Conservation (phyloP, 2,113 vertebrate species). For the Glaucomys volans region DNA sequence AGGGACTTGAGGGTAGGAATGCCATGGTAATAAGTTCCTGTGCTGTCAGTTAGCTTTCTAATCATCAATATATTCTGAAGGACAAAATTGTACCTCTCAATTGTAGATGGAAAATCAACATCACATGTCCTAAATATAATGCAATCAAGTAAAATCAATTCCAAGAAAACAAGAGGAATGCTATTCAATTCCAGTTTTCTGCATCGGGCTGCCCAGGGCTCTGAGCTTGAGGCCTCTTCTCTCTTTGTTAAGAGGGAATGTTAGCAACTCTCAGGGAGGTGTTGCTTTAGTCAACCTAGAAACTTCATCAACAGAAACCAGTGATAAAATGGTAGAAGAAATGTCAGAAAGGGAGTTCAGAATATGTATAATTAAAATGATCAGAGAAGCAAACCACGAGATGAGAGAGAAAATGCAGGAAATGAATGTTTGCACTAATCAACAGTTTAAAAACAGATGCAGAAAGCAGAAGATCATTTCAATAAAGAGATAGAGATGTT, state of each 20-base stretch:
- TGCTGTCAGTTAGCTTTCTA: conserved; percentile 60
- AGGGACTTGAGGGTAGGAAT: not conserved
- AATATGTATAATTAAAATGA: no score
- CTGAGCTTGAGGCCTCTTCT: not conserved
- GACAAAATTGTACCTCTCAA: conserved; percentile 54
- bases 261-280: conserved; percentile 52
- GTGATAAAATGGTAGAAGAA: no score
- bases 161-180: not conserved
- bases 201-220: not conserved
- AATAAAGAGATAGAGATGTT: no score
- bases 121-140: conserved; percentile 65
- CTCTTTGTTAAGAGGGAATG: conserved; percentile 48
- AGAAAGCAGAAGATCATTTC: no score
- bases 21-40: no score
- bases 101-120: conserved; percentile 60
- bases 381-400: no score
- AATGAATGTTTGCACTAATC: no score
- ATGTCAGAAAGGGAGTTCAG: no score
- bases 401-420: no score
- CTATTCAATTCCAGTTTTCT: not conserved
- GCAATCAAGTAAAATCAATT: conserved; percentile 55
- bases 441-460: no score
- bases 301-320: no score
- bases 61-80: conserved; percentile 77
- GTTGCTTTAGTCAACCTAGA: no score